Percentiles rank a stretch among this genome's conserved stretches.
These are phyloP conservation scores for Alaudala cheleensis DNA, from an alignment of 2,113 vertebrate species.

Conservation along the genomic window DNA sequence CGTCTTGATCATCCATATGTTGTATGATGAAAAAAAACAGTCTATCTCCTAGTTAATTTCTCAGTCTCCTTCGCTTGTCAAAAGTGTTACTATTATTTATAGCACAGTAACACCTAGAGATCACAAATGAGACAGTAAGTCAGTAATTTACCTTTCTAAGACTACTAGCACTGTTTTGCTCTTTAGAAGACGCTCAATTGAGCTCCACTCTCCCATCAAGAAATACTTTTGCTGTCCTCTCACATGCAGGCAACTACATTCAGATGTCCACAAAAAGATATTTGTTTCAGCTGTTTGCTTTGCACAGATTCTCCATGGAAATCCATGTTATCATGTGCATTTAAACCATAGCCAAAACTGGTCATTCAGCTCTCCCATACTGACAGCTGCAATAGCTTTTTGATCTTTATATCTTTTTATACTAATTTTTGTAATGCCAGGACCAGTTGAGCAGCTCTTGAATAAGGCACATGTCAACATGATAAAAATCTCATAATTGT, in stretches of 20 bases:
- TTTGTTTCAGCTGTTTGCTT: neutral
- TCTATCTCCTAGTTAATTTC: neutral
- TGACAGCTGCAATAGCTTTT: neutral
- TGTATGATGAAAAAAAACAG: neutral
- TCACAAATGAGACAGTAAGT: neutral
- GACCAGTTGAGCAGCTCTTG: neutral
- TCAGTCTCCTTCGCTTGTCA: neutral
- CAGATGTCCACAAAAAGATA: neutral
- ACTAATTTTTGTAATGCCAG: neutral
- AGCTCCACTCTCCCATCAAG: neutral
- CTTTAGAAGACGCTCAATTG: neutral
- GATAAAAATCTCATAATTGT: neutral
- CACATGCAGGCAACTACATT: neutral
- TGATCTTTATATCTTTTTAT: neutral
- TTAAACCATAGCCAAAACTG: neutral
- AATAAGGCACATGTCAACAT: neutral
- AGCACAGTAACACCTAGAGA: neutral
- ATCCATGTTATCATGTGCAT: neutral
- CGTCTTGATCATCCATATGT: neutral
- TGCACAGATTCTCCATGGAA: neutral
- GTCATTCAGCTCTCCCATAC: neutral
- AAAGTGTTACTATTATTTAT: conserved; percentile 17
- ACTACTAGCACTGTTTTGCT: neutral
- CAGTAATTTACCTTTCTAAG: neutral
- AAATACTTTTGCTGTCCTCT: neutral